A percentile compares a stretch with the other conserved stretches of the same genome.
Evolutionary conservation across 2,888 invertebrate species (phyloP).

Genomic region (Oscheius sp.): DNA sequence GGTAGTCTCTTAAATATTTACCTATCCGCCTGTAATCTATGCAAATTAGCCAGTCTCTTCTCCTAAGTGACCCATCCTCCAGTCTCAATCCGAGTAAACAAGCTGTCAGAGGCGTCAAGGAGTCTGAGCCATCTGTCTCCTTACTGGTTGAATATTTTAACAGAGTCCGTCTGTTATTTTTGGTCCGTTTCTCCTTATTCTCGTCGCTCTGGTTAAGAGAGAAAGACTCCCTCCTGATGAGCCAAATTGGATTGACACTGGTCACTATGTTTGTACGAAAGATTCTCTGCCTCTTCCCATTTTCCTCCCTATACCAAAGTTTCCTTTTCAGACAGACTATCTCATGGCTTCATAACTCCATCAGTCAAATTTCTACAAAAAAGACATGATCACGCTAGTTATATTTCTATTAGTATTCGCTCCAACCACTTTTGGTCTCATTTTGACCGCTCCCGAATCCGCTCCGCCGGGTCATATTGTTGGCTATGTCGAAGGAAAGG

Average conservation of each 20-base stretch:
- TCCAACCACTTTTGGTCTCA: too few species aligned
- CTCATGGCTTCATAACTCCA: too few species aligned
- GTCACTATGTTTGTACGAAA: background rate
- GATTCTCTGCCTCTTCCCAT: background rate
- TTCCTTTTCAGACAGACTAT: too few species aligned
- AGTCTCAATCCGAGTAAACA: too few species aligned
- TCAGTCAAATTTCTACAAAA: too few species aligned
- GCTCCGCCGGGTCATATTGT: constrained; percentile 59
- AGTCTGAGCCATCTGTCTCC: background rate
- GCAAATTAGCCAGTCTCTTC: too few species aligned
- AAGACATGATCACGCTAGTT: constrained; percentile 6
- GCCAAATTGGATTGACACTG: constrained; percentile 3
- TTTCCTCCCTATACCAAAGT: background rate
- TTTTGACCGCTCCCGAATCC: constrained; percentile 45
- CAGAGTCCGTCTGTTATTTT: background rate
- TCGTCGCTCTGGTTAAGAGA: background rate
- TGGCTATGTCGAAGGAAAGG: constrained; percentile 55
- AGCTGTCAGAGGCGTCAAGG: too few species aligned
- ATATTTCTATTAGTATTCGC: constrained; percentile 1
- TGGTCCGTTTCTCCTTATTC: background rate
- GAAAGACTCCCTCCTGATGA: background rate
- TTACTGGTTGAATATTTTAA: background rate
- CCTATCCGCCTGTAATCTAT: too few species aligned
- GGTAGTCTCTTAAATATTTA: too few species aligned
- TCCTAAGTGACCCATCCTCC: too few species aligned